These are phyloP conservation scores for Melipona bicolor DNA, from an alignment of 2,888 invertebrate genomes.

Conservation along the genomic window DNA sequence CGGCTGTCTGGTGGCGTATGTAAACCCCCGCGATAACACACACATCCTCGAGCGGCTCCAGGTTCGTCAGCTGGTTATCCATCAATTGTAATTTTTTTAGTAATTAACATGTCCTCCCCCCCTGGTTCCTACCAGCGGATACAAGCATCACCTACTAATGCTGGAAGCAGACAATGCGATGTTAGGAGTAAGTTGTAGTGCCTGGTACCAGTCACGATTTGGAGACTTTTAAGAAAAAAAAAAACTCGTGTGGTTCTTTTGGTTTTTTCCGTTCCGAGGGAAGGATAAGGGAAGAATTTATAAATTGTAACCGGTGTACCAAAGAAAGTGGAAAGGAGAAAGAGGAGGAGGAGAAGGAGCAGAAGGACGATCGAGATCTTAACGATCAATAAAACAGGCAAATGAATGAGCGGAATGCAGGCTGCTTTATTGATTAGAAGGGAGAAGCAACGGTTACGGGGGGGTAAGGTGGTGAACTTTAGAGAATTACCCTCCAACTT, in stretches of 20 bases:
- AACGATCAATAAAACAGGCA: slow-evolving; percentile 75
- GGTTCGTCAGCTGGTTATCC: slow-evolving; percentile 63
- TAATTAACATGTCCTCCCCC: slow-evolving; percentile 55
- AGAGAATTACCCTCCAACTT: slow-evolving; percentile 94
- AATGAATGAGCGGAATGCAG: slow-evolving; percentile 91
- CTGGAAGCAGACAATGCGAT: slow-evolving; percentile 56
- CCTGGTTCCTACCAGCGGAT: slow-evolving; percentile 60
- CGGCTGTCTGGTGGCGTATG: slow-evolving; percentile 79
- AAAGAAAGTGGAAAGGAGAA: slow-evolving; percentile 44
- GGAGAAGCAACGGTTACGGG: slow-evolving; percentile 94
- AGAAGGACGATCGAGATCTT: slow-evolving; percentile 60
- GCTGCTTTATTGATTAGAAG: slow-evolving; percentile 96
- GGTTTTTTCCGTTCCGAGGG: slow-evolving; percentile 6
- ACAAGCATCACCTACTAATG: slow-evolving; percentile 54
- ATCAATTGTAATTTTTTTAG: slow-evolving; percentile 62
- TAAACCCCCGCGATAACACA: slow-evolving; percentile 63
- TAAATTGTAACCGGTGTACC: slow-evolving; percentile 40
- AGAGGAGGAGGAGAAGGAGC: slow-evolving; percentile 50
- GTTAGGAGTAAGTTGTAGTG: slow-evolving; percentile 67
- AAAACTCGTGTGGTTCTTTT: slow-evolving; percentile 47
- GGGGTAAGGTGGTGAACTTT: slow-evolving; percentile 91
- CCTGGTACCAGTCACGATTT: slow-evolving; percentile 48
- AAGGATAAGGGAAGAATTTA: slow-evolving; percentile 28
- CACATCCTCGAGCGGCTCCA: slow-evolving; percentile 44
- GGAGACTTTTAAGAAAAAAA: slow-evolving; percentile 38